Percentiles rank a stretch among this genome's conserved stretches.
phyloP scores from a whole-genome alignment of 35 echinoderm and acorn worm species.

The Strongylocentrotus purpuratus region DNA sequence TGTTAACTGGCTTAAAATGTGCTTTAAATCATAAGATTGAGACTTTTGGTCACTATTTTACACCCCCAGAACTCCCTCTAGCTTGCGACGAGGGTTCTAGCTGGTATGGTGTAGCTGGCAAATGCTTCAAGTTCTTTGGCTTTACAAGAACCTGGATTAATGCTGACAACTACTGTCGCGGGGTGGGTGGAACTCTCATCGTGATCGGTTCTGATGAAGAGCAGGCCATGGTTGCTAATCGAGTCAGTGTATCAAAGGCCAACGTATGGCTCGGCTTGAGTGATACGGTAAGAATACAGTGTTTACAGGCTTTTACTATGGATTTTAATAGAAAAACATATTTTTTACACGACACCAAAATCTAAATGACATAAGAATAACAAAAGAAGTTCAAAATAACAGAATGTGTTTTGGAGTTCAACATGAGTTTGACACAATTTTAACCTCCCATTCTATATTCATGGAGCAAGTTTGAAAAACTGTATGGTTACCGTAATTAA shows the following conservation, averaged over 20 bases:
- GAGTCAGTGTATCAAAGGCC: not conserved
- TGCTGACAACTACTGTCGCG: conserved; percentile 43
- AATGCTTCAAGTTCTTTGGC: conserved; percentile 48
- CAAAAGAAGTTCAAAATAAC: too few species aligned
- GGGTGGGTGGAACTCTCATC: not conserved
- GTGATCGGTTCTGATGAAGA: not conserved
- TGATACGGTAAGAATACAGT: conserved; percentile 32
- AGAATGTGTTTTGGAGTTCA: too few species aligned
- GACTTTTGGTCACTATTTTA: not conserved
- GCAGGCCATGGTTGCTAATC: conserved; percentile 30
- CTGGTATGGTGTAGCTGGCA: not conserved
- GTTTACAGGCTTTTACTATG: not conserved
- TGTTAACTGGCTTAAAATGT: not conserved
- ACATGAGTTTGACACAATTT: too few species aligned
- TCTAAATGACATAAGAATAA: too few species aligned
- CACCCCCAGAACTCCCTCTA: conserved; percentile 19
- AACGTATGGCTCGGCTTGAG: conserved; percentile 53
- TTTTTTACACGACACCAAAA: too few species aligned
- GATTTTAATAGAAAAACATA: not conserved
- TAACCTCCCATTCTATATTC: too few species aligned
- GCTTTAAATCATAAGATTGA: not conserved
- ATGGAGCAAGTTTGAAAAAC: too few species aligned
- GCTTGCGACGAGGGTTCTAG: conserved; percentile 42
- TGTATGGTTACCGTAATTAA: too few species aligned
- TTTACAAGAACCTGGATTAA: not conserved